phyloP scores from a whole-genome alignment of 2,113 vertebrate genomes.

The Castor canadensis region DNA sequence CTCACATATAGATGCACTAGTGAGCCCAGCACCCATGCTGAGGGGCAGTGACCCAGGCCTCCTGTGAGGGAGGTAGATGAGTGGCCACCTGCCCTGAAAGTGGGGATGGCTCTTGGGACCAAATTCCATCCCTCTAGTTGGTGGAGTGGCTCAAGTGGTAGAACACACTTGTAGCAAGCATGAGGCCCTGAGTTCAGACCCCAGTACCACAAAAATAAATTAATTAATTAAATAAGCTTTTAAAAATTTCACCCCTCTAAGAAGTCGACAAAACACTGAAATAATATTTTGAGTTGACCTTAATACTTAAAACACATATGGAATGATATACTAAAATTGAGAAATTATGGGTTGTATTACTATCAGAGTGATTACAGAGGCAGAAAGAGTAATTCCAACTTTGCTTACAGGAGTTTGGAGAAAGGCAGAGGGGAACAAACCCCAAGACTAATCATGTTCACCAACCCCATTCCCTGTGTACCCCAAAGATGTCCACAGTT shows the following conservation, averaged over 20 bases:
- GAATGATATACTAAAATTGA: not conserved
- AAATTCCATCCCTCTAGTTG: too few relatives aligned
- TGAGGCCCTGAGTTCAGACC: too few relatives aligned
- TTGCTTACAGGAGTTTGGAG: not conserved
- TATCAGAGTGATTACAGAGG: not conserved
- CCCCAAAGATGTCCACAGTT: rapidly evolving
- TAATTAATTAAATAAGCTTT: too few relatives aligned
- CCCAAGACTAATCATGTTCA: rapidly evolving
- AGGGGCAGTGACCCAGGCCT: not conserved
- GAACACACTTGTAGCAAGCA: too few relatives aligned
- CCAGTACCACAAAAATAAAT: too few relatives aligned
- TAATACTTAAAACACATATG: not conserved
- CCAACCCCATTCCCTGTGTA: rapidly evolving
- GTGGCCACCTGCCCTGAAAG: not conserved
- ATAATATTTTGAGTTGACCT: not conserved
- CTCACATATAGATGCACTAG: rapidly evolving
- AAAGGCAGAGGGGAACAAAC: not conserved
- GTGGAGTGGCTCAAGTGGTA: too few relatives aligned
- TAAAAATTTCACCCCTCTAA: rapidly evolving
- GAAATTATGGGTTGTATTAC: not conserved
- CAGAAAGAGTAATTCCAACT: not conserved
- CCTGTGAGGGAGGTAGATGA: rapidly evolving
- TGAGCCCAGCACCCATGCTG: rapidly evolving
- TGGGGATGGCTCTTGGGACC: rapidly evolving
- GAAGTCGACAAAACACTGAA: not conserved